Evolutionary conservation across 2,113 vertebrate genomes (phyloP), one percentile per base, ranked within the genome.

Genomic region (Solea solea): DNA sequence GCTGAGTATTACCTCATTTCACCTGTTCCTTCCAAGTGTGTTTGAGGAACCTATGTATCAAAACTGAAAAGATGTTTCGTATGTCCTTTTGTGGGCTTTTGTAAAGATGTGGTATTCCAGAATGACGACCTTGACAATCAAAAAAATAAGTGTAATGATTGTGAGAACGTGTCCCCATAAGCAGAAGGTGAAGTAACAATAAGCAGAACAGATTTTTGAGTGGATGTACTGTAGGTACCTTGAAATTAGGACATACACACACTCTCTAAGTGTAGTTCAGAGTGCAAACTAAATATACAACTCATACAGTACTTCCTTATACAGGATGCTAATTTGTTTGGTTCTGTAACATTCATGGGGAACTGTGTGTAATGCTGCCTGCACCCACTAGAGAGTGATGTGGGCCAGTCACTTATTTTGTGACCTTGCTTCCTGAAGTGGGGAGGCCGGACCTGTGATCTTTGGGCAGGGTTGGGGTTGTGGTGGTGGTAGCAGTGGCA

Each of bases 391-490:
- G 91, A 89, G 90, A 62, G 84, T 27, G 78, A n/a, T 83, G 78
- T 86, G 81, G 79, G 71, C 82, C 80, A 86, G 81, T 78, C 51
- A 12, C 81, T 79, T 27, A 70, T 86, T 64, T 84, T 93, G 27
- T 59, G 90, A 93, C 89, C 90, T 90, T 90, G 88, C 81, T 67
- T 55, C 81, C 70, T 82, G 67, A 88, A 70, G 76, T 74, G 76
- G 80, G 49, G 45, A 85, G 68, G 62, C 53, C 21, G 57, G 50
- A 71, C 25, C 4, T 28, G 4, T 63, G 54, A 42, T 28, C 21
- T 70, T 66, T 16, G 15, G 3, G 14, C 39, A 15, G 16, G 62
- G 57, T 48, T 62, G 71, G 56, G 50, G 21, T 15, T 56, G 34
- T 14, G 54, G 56, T 79, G 64, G 53, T 65, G 51, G 21, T 21